phyloP scores from a whole-genome alignment of 2,113 vertebrate species.

The Melierax canorus region DNA sequence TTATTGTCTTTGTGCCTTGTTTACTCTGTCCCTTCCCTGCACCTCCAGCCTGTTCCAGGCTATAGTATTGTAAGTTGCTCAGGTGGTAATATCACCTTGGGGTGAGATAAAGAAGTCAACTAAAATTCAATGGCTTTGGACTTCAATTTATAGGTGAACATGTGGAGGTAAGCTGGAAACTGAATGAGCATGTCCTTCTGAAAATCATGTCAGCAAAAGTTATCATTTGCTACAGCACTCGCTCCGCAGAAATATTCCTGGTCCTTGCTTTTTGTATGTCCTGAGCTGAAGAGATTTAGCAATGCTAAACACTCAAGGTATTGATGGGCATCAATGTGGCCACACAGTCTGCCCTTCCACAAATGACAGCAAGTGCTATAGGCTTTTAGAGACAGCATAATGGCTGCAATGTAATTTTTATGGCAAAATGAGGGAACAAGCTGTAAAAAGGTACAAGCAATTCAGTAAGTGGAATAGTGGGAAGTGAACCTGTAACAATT shows the following conservation, averaged over 20 bases:
- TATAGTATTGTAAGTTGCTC: not conserved
- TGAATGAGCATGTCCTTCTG: not conserved
- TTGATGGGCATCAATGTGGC: not conserved
- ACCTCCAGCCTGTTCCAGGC: not conserved
- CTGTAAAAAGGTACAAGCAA: not conserved
- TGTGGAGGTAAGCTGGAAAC: not conserved
- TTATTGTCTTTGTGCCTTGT: not conserved
- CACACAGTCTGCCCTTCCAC: not conserved
- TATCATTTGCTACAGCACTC: not conserved
- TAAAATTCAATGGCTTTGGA: not conserved
- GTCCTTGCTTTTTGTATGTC: not conserved
- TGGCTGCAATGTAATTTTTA: not conserved
- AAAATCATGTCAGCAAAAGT: not conserved
- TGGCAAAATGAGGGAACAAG: not conserved
- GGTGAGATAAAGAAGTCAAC: not conserved
- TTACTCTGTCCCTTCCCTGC: not conserved
- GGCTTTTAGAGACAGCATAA: not conserved
- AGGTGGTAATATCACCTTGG: not conserved
- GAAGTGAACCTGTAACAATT: not conserved
- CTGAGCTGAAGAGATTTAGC: not conserved
- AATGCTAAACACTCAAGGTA: not conserved
- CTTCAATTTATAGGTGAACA: not conserved
- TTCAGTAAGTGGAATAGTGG: not conserved
- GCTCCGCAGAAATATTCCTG: not conserved
- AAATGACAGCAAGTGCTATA: not conserved